Evolutionary conservation across 2,113 vertebrate species (phyloP), one percentile per base, ranked within the genome.

Genomic region (Chionis minor): DNA sequence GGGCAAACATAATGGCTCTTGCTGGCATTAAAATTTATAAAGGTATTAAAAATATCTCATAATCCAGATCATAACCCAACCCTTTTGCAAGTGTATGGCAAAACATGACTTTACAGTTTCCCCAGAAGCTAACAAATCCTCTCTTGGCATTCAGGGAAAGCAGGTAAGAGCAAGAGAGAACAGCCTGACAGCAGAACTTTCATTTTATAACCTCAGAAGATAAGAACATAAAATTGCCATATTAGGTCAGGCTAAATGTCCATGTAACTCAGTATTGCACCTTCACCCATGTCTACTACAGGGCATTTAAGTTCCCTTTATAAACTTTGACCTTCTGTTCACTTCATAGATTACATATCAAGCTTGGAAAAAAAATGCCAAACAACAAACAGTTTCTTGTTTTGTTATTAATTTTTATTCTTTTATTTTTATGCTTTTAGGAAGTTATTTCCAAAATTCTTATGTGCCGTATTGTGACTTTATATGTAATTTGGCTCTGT

Each of bases 331-430:
- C 83, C 88, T 90, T 86, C 51, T 77, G 52, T 81, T 90, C 35
- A 52, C 49, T 97, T 95, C 44, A 94, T 74, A 88, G 80, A 55
- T 95, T 88, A 96, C 72, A 27, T 51, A 96, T 92, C 67, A 92
- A 92, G 22, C 42, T 33, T 81, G 24, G 33, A 21, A 11, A 83
- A 77, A 40, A 61, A 73, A 49, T 13, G 21, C 24, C 16, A 51
- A 44, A 44, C 12, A 20, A 32, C 15, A 61, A 61, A 32, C 10
- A 38, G 3, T 67, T 81, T 78, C 24, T 79, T 59, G 8, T 33
- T 63, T 67, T 58, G 5, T 40, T 90, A 40, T 38, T 49, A n/a
- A 2, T 33, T 63, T 47, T 66, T 44, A 1, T 51, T 7, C 19
- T 45, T 4, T 44, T 45, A 17, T 32, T 44, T 27, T 23, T 22